Base-by-base conservation (phyloP, 2,888 invertebrate species). In the Rosalia funebris region DNA sequence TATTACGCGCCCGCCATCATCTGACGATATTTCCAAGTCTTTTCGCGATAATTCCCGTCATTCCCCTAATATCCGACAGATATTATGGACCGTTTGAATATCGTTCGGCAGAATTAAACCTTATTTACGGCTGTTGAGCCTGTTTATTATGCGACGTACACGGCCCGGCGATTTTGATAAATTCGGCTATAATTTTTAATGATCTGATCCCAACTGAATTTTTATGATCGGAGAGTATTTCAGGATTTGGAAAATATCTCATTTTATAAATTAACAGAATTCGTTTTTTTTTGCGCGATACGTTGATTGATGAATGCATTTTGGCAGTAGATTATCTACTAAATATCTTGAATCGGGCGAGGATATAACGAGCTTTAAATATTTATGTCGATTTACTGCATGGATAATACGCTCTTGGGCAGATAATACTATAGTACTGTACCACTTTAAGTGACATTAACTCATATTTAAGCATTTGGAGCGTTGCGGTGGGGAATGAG, bases 1-100 rank as follows among this genome's bases (percentile, higher is more conserved):
- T 69, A 70, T 67, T 45, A 62, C 67, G 61, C 57, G 55, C 47
- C 54, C 60, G 62, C 61, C 66, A 57, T 64, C 65, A 66, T 63
- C 62, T 45, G 45, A 52, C 41, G 47, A 57, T 57, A 52, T 58
- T 58, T 58, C 37, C 44, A 20, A 48, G 48, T 44, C 50, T 58
- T 58, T 58, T 25, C 36, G 52, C 52, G 36, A 58, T 58, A 58
- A 58, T 58, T 58, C 52, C 45, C 52, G 34, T 53, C 50, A 50
- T 36, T 50, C 50, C 46, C 36, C 25, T 31, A 47, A 47, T 42
- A 44, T 52, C 52, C 44, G 52, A 52, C 42, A 48, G 57, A 47
- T 57, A 50, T 57, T 57, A 57, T 44, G 44, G 50, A 60, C 45
- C 60, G 41, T 55, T 54, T 47, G 60, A 54, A 54, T 45, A 46